These are phyloP conservation scores for Conopomorpha cramerella DNA, from an alignment of 1,140 invertebrate genomes.

Conservation along the genomic window DNA sequence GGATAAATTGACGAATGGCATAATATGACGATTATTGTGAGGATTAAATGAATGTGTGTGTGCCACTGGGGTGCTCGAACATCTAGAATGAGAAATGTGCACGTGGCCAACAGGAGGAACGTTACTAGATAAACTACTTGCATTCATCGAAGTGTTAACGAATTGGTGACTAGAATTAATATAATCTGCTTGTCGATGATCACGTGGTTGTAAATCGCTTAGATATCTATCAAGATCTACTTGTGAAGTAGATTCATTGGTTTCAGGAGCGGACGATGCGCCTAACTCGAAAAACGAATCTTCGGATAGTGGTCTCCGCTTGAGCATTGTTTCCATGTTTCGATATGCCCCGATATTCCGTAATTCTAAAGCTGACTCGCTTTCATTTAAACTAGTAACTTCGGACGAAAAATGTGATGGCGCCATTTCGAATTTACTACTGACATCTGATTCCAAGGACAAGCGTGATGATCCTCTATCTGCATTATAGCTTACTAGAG, in stretches of 20 bases:
- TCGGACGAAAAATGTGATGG: slow-evolving; percentile 42
- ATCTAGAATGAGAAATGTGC: slow-evolving; percentile 34
- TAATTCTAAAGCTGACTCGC: slow-evolving; percentile 55
- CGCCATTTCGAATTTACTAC: slow-evolving; percentile 52
- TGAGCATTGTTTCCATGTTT: slow-evolving; percentile 68
- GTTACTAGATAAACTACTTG: no score
- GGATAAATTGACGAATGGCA: slow-evolving; percentile 14
- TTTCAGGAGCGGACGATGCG: slow-evolving; percentile 61
- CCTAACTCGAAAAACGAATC: slow-evolving; percentile 68
- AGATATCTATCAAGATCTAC: slow-evolving; percentile 70
- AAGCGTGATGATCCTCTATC: slow-evolving; percentile 52
- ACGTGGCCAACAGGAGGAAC: no score
- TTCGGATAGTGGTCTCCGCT: slow-evolving; percentile 73
- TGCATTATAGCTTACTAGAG: slow-evolving; percentile 49
- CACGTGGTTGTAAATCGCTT: slow-evolving; percentile 62
- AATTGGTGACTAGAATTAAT: no score
- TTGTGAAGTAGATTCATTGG: slow-evolving; percentile 58
- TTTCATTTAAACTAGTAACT: slow-evolving; percentile 38
- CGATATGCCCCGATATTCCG: slow-evolving; percentile 40
- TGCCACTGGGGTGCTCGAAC: slow-evolving; percentile 28
- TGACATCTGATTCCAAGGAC: slow-evolving; percentile 53
- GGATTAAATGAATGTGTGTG: slow-evolving; percentile 11
- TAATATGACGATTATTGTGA: slow-evolving; percentile 2
- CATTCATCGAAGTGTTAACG: no score
- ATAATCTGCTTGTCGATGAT: no score